Evolutionary conservation across 2,888 invertebrate genomes (phyloP).

Genomic region (Athalia cordata): DNA sequence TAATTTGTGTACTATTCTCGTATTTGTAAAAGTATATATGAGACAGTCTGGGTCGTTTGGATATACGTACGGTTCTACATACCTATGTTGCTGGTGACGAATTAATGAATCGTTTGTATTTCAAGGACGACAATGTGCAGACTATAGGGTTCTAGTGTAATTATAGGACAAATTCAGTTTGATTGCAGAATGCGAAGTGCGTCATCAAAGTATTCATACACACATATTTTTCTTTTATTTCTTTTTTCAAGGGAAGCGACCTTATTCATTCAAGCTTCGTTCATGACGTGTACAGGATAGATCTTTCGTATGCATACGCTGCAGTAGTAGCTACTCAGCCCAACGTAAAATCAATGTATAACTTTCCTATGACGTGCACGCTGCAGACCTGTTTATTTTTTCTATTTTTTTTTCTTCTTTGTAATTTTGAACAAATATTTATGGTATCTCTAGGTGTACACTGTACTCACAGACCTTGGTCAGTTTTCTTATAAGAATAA

Average conservation of each 20-base stretch:
- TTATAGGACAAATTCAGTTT: not conserved
- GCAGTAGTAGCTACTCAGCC: not conserved
- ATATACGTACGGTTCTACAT: not conserved
- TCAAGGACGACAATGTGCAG: not conserved
- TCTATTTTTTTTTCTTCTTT: too few relatives aligned
- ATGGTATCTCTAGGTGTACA: too few relatives aligned
- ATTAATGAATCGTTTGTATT: constrained; percentile 20
- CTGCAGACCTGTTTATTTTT: not conserved
- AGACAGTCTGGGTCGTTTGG: not conserved
- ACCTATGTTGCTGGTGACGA: not conserved
- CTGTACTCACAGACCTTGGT: too few relatives aligned
- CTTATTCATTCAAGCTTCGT: too few relatives aligned
- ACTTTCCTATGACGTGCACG: not conserved
- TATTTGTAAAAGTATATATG: not conserved
- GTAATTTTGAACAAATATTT: too few relatives aligned
- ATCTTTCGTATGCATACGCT: not conserved
- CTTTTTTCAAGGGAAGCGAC: too few relatives aligned
- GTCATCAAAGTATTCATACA: not conserved
- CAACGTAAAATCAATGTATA: constrained; percentile 5
- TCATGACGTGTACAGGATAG: not conserved
- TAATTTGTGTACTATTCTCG: too few relatives aligned
- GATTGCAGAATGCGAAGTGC: not conserved
- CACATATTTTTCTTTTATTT: not conserved
- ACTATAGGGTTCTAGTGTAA: not conserved
- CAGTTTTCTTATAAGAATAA: too few relatives aligned